Evolutionary conservation across 1,140 invertebrate genomes (phyloP), one percentile per base, ranked within the genome.

Genomic region (Euura lappo): DNA sequence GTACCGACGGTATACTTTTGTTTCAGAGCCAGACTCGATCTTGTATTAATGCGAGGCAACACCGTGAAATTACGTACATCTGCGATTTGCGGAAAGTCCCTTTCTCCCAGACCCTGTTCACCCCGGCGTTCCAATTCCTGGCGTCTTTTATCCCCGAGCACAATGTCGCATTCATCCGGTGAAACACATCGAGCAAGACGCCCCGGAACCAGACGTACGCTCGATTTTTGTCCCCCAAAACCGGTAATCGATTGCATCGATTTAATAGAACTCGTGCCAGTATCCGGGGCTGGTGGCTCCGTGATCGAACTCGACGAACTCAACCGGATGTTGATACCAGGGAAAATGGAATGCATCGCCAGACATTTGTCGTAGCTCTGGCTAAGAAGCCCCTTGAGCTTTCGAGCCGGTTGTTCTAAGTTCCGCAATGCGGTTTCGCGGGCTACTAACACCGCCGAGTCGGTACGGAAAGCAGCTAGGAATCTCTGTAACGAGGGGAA

Each of bases 31-130:
- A 74, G 64, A 74, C 60, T 68, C 65, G 68, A 75, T 79, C 78
- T 76, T 71, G 79, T 77, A 80, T 83, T 82, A 84, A 84, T 85
- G 78, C 78, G 80, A 76, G 74, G 77, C 81, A 84, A 80, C 81
- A 83, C 78, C 82, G 81, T 82, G 80, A 85, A 84, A 85, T 85
- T 83, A 80, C 79, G 77, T 80, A 13, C 44, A 68, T 68, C 69
- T 51, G 11, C 70, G 70, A 60, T 60, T 60, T 60, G 51, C 51
- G 51, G 51, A 60, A 60, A 60, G 51, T n/a, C 51, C 51, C n/a
- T n/a, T n/a, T n/a, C n/a, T n/a, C n/a, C n/a, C n/a, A n/a, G 51
- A 8, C 51, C 51, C 51, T 60, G 10, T 60, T 60, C 51, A 8
- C 51, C 51, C 51, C 51, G 6, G 51, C 51, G 51, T 28, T 28